Evolutionary conservation across 2,797 vertebrate genomes (phyloP).

Genomic region (Sebastes reedi): DNA sequence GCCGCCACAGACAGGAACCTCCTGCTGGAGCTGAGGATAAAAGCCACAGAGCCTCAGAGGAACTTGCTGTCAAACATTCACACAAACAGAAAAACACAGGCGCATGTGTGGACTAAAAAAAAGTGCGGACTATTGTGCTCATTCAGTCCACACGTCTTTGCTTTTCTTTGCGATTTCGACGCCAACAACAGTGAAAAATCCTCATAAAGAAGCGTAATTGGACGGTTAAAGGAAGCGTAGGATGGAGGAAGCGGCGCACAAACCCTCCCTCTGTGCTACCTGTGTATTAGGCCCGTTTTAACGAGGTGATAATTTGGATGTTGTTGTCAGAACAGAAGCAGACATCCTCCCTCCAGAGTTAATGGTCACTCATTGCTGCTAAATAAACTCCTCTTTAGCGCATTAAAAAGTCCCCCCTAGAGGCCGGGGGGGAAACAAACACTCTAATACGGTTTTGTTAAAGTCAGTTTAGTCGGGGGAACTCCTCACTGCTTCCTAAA

Average conservation of each 20-base stretch:
- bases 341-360: conserved; percentile 50
- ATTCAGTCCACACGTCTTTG: conserved; percentile 11
- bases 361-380: conserved; percentile 64
- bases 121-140: conserved; percentile 35
- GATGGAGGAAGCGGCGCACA: conserved; percentile 13
- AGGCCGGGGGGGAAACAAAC: conserved; percentile 14
- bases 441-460: conserved; percentile 11
- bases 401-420: conserved; percentile 43
- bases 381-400: conserved; percentile 64
- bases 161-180: not conserved
- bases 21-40: conserved; percentile 69
- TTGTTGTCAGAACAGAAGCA: conserved; percentile 69
- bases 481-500: not conserved
- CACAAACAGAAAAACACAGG: conserved; percentile 26
- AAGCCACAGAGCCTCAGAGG: conserved; percentile 67
- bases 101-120: not conserved
- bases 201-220: conserved; percentile 2
- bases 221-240: not conserved
- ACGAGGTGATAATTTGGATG: conserved; percentile 75
- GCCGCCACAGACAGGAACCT: conserved; percentile 69
- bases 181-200: conserved; percentile 9
- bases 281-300: conserved; percentile 63
- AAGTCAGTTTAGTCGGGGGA: not conserved
- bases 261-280: conserved; percentile 45
- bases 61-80: conserved; percentile 68